These are phyloP conservation scores for Anhinga rufa DNA, from an alignment of 2,113 vertebrate species.

Conservation along the genomic window DNA sequence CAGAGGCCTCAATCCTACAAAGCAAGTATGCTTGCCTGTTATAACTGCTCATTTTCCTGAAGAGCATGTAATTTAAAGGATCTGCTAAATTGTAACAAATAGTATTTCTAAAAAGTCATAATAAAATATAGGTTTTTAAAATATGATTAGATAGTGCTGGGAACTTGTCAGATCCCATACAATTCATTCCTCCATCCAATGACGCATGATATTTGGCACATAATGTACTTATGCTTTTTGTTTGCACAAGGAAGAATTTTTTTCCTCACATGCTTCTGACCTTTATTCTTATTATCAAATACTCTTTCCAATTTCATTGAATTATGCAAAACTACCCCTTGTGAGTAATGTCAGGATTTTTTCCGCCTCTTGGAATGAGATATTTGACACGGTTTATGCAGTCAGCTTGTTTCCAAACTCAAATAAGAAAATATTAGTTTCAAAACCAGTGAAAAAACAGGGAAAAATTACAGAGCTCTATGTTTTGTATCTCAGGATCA, in stretches of 20 bases:
- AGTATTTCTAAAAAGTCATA: slow-evolving; percentile 20
- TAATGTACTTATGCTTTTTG: not conserved
- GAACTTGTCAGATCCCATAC: slow-evolving; percentile 37
- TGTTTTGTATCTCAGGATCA: not conserved
- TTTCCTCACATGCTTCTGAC: not conserved
- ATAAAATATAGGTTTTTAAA: not conserved
- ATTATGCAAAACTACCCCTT: slow-evolving; percentile 2
- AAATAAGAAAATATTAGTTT: not conserved
- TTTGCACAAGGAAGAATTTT: not conserved
- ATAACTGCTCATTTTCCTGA: slow-evolving; percentile 10
- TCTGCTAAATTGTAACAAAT: slow-evolving; percentile 14
- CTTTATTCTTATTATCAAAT: slow-evolving; percentile 15
- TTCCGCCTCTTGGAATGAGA: not conserved
- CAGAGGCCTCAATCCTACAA: not conserved
- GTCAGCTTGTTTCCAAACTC: not conserved
- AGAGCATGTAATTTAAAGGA: not conserved
- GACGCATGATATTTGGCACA: not conserved
- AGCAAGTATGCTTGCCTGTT: not conserved
- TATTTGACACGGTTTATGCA: not conserved
- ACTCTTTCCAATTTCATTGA: not conserved
- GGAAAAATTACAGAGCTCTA: not conserved
- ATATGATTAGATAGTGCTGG: not conserved
- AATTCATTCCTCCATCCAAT: not conserved
- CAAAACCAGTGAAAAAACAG: not conserved
- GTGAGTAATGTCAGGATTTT: not conserved